Conservation (phyloP, 2,113 vertebrate species). For the Butorides virescens region DNA sequence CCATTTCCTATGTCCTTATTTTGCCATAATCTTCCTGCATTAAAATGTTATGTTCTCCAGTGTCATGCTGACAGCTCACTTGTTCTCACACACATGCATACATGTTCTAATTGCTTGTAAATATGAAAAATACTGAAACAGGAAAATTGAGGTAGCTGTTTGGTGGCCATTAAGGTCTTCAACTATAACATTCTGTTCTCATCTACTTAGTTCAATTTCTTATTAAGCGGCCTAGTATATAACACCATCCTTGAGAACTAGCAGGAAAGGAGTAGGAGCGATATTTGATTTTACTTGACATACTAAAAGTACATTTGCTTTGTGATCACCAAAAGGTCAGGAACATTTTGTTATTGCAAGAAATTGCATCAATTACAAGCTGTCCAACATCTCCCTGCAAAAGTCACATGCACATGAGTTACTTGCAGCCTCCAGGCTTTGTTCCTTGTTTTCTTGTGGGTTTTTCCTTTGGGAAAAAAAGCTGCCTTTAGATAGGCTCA, state of each 20-base stretch:
- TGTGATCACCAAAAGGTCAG: slow-evolving; percentile 42
- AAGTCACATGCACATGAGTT: background rate
- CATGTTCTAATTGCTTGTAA: background rate
- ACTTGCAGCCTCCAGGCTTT: background rate
- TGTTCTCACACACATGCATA: background rate
- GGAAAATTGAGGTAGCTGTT: background rate
- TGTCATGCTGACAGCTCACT: background rate
- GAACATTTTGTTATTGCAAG: slow-evolving; percentile 53
- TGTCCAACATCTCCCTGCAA: background rate
- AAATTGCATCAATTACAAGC: slow-evolving; percentile 61
- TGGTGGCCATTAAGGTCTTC: background rate
- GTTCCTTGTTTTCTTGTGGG: background rate
- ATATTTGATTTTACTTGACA: slow-evolving; percentile 57
- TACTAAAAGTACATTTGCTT: slow-evolving; percentile 48
- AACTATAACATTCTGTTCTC: background rate
- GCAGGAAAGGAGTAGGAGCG: background rate
- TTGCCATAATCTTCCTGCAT: background rate
- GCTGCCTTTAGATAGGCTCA: background rate
- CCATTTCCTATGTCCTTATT: background rate
- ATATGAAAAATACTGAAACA: background rate
- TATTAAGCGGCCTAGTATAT: background rate
- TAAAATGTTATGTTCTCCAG: background rate
- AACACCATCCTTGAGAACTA: slow-evolving; percentile 20
- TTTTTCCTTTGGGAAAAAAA: background rate
- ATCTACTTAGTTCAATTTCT: slow-evolving; percentile 18